Percentiles rank a stretch among this genome's conserved stretches.
Evolutionary conservation across 2,797 vertebrate genomes (phyloP).

Genomic region (Anas acuta): DNA sequence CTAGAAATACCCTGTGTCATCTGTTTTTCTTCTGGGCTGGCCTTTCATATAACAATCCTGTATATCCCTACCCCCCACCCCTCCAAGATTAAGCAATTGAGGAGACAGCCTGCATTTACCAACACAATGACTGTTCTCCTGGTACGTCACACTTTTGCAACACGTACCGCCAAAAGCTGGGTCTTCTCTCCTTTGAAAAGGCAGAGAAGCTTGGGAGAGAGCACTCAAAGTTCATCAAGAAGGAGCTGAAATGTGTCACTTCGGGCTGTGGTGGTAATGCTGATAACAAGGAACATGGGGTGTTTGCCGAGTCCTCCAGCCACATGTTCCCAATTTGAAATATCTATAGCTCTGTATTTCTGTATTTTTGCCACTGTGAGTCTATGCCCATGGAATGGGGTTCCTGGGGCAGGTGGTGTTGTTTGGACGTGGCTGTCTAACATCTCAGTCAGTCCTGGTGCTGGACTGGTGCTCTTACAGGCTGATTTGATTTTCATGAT

Average conservation of each 20-base stretch:
- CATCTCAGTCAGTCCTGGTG: not conserved
- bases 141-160: not conserved
- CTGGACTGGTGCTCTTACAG: not conserved
- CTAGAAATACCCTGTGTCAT: not conserved
- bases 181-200: not conserved
- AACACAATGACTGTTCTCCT: not conserved
- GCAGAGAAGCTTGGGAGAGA: not conserved
- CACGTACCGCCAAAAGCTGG: not conserved
- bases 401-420: not conserved
- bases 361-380: accelerated
- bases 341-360: not conserved
- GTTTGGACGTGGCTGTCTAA: not conserved
- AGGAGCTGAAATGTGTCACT: not conserved
- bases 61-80: not conserved
- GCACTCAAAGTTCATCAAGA: not conserved
- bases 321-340: not conserved
- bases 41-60: not conserved
- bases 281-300: not conserved
- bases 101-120: not conserved
- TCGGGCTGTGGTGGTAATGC: not conserved
- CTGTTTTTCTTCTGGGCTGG: not conserved
- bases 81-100: not conserved
- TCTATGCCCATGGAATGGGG: not conserved
- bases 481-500: not conserved
- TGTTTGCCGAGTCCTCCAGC: not conserved